Percentiles rank a stretch among this genome's conserved stretches.
phyloP scores from a whole-genome alignment of 2,113 vertebrate species.

The Stomatorhinus ivindoensis region DNA sequence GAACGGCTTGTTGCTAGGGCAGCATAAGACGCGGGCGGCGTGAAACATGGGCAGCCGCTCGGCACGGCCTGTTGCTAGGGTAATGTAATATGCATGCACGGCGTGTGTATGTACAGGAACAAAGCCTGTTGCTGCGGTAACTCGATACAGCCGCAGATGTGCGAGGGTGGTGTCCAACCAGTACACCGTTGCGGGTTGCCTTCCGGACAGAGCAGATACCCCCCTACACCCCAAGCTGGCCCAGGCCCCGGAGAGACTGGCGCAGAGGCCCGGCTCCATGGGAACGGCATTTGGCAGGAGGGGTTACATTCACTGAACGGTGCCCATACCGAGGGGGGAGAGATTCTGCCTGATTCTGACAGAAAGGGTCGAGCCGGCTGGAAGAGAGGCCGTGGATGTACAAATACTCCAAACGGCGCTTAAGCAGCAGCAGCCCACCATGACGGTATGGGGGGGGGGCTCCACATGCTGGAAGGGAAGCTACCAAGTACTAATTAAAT shows the following conservation, averaged over 20 bases:
- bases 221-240: neutral
- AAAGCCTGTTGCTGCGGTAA: conserved; percentile 18
- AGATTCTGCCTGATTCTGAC: neutral
- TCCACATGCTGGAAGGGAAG: neutral
- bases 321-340: neutral
- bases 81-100: conserved; percentile 15
- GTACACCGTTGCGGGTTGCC: neutral
- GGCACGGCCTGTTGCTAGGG: conserved; percentile 15
- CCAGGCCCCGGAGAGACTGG: neutral
- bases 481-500: neutral
- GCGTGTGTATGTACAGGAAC: conserved; percentile 20
- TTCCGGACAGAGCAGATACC: neutral
- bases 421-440: neutral
- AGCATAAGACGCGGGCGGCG: neutral
- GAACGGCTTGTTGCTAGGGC: conserved; percentile 19
- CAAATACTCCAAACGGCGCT: neutral
- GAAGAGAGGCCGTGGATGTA: neutral
- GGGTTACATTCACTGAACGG: neutral
- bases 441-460: neutral
- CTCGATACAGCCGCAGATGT: neutral
- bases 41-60: neutral
- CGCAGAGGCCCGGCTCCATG: neutral
- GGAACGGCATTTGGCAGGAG: neutral
- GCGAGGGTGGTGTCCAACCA: neutral
- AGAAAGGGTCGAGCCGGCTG: neutral